phyloP scores from a whole-genome alignment of 2,888 invertebrate genomes.

The Dichetophora obliterata region DNA sequence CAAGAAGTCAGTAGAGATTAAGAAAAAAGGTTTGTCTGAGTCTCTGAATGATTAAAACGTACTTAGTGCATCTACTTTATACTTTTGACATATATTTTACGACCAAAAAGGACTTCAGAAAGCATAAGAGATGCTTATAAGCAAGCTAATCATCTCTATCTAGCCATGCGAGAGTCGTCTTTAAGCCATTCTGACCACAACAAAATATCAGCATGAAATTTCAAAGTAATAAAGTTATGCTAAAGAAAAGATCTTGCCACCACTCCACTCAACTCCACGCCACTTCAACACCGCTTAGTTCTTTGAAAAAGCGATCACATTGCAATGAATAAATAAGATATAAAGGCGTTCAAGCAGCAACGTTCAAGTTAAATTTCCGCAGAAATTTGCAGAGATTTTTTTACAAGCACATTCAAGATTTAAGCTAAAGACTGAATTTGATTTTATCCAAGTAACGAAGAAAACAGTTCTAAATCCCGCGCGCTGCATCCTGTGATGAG shows the following conservation, averaged over 20 bases:
- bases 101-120: neutral
- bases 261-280: neutral
- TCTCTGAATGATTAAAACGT: conserved; percentile 2
- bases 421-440: conserved; percentile 19
- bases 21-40: neutral
- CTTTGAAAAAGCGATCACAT: conserved; percentile 24
- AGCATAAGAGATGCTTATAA: neutral
- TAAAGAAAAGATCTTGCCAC: neutral
- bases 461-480: conserved; percentile 4
- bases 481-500: conserved; percentile 9
- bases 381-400: conserved; percentile 31
- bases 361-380: conserved; percentile 21
- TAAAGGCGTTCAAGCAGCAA: conserved; percentile 21
- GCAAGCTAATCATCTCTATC: neutral
- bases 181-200: conserved; percentile 6
- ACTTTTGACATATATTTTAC: neutral
- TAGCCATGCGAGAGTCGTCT: conserved; percentile 5
- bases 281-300: conserved; percentile 3
- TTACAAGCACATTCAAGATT: conserved; percentile 15
- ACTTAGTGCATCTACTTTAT: neutral
- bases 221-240: conserved; percentile 26
- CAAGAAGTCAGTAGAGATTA: conserved; percentile 24
- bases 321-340: conserved; percentile 32
- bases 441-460: conserved; percentile 27
- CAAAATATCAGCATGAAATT: conserved; percentile 18